Conservation (phyloP, 2,113 vertebrate species). For the Saimiri boliviensis region DNA sequence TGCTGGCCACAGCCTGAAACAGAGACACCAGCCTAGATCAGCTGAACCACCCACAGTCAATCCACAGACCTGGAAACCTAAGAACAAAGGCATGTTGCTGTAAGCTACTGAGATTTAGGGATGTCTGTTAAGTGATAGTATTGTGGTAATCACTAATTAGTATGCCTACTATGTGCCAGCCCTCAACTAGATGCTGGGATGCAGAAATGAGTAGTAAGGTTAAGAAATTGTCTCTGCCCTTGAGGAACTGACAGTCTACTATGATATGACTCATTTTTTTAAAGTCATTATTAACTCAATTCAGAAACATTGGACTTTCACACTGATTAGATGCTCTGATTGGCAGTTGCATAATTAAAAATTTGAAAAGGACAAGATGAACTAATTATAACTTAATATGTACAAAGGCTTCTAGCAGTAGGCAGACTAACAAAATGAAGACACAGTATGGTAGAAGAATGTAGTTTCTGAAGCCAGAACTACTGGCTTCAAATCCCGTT, state of each 20-base stretch:
- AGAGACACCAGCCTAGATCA: neutral
- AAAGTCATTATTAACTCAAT: conserved; percentile 32
- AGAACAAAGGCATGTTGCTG: neutral
- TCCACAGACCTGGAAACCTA: neutral
- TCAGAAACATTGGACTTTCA: conserved; percentile 23
- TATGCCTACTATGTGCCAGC: neutral
- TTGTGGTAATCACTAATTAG: neutral
- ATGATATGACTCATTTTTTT: neutral
- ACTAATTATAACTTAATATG: neutral
- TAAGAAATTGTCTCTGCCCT: neutral
- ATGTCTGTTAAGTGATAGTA: neutral
- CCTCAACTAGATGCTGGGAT: neutral
- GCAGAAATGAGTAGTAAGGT: neutral
- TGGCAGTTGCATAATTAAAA: neutral
- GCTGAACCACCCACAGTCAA: neutral
- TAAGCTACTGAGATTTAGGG: neutral
- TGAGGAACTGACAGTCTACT: neutral
- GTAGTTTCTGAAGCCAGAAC: neutral
- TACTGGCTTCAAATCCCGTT: neutral
- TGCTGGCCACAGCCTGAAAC: neutral
- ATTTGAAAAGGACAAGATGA: conserved; percentile 14
- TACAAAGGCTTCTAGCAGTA: neutral
- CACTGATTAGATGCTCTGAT: neutral
- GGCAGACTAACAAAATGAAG: neutral
- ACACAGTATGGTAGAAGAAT: neutral